A percentile compares a stretch with the other conserved stretches of the same genome.
phyloP scores from a whole-genome alignment of 1,140 invertebrate genomes.

The Proales similis region DNA sequence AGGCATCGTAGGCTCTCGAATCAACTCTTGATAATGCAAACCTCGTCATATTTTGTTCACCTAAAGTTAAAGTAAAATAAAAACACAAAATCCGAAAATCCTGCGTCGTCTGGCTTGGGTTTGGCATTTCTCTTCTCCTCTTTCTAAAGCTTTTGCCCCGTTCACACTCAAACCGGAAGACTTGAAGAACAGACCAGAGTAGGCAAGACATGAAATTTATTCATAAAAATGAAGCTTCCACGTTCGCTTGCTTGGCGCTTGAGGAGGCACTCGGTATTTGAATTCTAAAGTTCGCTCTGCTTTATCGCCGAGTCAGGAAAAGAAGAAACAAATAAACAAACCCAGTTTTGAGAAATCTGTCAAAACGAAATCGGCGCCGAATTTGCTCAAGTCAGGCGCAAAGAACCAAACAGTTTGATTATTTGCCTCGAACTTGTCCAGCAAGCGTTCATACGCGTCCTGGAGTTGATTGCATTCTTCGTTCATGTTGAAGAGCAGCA shows the following conservation, averaged over 20 bases:
- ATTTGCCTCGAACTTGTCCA: conserved; percentile 18
- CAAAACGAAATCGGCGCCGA: conserved; percentile 8
- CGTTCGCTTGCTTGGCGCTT: background rate
- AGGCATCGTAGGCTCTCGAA: too few relatives aligned
- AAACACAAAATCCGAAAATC: conserved; percentile 10
- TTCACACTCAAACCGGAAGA: background rate
- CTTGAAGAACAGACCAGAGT: too few relatives aligned
- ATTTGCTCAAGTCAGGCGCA: conserved; percentile 8
- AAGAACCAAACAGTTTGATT: conserved; percentile 8
- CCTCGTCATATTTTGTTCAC: too few relatives aligned
- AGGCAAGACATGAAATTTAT: too few relatives aligned
- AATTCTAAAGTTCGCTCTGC: too few relatives aligned
- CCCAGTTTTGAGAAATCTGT: conserved; percentile 27
- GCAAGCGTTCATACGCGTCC: conserved; percentile 3
- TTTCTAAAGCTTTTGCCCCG: background rate
- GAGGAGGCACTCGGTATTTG: conserved; percentile 22
- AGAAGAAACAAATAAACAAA: too few relatives aligned
- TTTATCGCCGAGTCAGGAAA: too few relatives aligned
- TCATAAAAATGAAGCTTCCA: conserved; percentile 38
- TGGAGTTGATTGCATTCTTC: conserved; percentile 25
- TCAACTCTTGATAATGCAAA: too few relatives aligned
- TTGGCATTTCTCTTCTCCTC: background rate
- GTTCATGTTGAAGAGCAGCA: conserved; percentile 18
- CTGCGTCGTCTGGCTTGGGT: background rate
- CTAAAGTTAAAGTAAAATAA: too few relatives aligned